phyloP scores from a whole-genome alignment of 2,797 vertebrate species.

The Phrynocephalus guinanensis region DNA sequence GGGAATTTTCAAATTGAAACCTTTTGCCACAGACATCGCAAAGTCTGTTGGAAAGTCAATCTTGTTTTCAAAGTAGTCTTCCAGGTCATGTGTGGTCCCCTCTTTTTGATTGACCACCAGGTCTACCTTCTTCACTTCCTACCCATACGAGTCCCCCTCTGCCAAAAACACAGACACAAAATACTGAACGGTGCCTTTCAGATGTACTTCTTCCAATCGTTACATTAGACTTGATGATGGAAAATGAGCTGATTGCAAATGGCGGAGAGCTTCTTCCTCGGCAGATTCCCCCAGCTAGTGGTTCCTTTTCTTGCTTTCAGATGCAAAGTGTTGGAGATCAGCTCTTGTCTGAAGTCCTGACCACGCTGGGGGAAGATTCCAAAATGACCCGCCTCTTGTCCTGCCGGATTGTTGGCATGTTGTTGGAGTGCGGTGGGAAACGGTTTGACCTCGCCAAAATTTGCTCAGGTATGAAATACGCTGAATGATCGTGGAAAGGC shows the following conservation, averaged over 20 bases:
- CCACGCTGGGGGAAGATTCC: slow-evolving; percentile 89
- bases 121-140: neutral
- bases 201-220: neutral
- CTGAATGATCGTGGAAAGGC: neutral
- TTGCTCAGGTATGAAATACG: slow-evolving; percentile 84
- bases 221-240: neutral
- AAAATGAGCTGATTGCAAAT: neutral
- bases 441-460: slow-evolving; percentile 82
- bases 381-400: slow-evolving; percentile 85
- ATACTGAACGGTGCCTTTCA: too few species aligned
- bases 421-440: slow-evolving; percentile 76
- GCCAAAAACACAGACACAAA: too few species aligned
- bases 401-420: slow-evolving; percentile 80
- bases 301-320: slow-evolving; percentile 71
- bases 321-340: slow-evolving; percentile 78
- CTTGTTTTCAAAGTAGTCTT: neutral
- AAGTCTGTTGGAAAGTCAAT: neutral
- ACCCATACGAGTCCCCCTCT: too few species aligned
- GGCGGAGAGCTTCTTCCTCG: neutral
- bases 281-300: neutral
- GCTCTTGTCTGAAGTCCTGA: slow-evolving; percentile 81
- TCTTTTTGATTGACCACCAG: too few species aligned
- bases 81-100: neutral
- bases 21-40: neutral
- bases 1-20: neutral